These are phyloP conservation scores for Hedya salicella DNA, from an alignment of 2,888 invertebrate genomes.

Conservation along the genomic window DNA sequence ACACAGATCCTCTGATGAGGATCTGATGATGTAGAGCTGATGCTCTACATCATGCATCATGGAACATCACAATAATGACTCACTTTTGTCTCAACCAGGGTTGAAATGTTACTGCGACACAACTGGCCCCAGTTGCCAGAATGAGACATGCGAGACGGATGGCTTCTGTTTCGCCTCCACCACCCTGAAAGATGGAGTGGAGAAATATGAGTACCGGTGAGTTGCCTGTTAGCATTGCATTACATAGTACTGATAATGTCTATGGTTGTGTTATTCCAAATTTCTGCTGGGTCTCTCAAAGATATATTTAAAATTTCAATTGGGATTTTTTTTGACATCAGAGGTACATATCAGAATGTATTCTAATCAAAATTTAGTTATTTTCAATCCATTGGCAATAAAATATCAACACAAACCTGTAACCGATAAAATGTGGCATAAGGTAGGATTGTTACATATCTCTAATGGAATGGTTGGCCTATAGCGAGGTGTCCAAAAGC, in stretches of 20 bases:
- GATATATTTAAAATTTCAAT: slow-evolving; percentile 9
- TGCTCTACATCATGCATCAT: too few relatives aligned
- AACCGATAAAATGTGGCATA: slow-evolving; percentile 49
- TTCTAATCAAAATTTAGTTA: slow-evolving; percentile 43
- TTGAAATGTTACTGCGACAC: slow-evolving; percentile 95
- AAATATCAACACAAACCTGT: slow-evolving; percentile 69
- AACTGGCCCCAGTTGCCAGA: slow-evolving; percentile 89
- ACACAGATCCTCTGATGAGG: too few relatives aligned
- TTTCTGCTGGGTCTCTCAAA: slow-evolving; percentile 18
- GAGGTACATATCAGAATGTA: slow-evolving; percentile 55
- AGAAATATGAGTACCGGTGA: slow-evolving; percentile 92
- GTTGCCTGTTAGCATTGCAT: slow-evolving; percentile 52
- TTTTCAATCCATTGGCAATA: slow-evolving; percentile 65
- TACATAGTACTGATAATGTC: slow-evolving; percentile 10
- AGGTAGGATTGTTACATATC: slow-evolving; percentile 63
- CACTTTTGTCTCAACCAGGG: slow-evolving; percentile 75
- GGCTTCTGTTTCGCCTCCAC: slow-evolving; percentile 95
- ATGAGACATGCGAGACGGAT: slow-evolving; percentile 94
- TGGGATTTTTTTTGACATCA: slow-evolving; percentile 28
- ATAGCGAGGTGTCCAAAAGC: slow-evolving; percentile 83
- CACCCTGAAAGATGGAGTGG: slow-evolving; percentile 85
- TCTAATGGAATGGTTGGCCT: slow-evolving; percentile 71
- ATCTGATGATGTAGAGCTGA: too few relatives aligned
- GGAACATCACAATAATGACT: too few relatives aligned
- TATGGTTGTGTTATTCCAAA: slow-evolving; percentile 30